Evolutionary conservation across 1,140 invertebrate species (phyloP).

Genomic region (Drosophila malerkotliana): DNA sequence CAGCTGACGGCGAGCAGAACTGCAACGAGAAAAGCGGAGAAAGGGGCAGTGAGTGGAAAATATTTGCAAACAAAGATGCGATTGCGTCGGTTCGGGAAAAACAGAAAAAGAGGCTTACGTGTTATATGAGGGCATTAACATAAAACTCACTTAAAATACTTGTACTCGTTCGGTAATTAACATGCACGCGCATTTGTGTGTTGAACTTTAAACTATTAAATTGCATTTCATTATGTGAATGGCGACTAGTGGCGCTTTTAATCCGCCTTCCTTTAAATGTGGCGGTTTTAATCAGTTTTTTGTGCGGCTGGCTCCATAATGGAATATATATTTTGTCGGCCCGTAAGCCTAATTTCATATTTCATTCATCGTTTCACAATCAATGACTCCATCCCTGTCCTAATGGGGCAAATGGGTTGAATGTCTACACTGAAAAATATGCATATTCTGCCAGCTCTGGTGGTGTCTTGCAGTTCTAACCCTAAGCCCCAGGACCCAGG

Average conservation of each 20-base stretch:
- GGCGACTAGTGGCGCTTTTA: not conserved
- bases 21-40: conserved; percentile 40
- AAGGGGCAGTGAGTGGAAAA: conserved; percentile 10
- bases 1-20: conserved; percentile 89
- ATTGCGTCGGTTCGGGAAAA: conserved; percentile 6
- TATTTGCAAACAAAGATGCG: conserved; percentile 11
- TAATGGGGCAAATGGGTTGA: too few species aligned
- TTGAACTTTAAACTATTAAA: not conserved
- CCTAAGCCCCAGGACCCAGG: too few species aligned
- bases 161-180: not conserved
- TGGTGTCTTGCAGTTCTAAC: too few species aligned
- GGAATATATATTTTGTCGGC: not conserved
- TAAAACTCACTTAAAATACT: not conserved
- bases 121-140: not conserved
- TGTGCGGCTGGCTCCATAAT: not conserved
- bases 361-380: not conserved
- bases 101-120: not conserved
- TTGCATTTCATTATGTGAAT: not conserved
- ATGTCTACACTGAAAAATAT: too few species aligned
- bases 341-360: not conserved
- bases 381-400: not conserved
- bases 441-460: too few species aligned
- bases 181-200: not conserved
- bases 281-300: not conserved
- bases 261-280: not conserved